A percentile compares a stretch with the other conserved stretches of the same genome.
Conservation (phyloP, 2,797 vertebrate genomes). For the Thaleichthys pacificus region DNA sequence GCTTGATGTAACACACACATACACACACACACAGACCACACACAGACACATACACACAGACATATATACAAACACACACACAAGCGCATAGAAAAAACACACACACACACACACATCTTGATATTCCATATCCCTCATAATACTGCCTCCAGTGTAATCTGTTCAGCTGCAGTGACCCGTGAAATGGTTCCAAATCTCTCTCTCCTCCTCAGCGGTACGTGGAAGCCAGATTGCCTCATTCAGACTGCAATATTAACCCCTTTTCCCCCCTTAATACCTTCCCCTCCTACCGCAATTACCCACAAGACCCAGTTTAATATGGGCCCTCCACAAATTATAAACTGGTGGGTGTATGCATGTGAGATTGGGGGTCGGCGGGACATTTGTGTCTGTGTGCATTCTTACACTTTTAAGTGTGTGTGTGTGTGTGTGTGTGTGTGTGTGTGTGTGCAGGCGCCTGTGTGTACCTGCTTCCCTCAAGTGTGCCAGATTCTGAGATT, state of each 20-base stretch:
- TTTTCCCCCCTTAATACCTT: slow-evolving; percentile 44
- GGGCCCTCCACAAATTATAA: slow-evolving; percentile 32
- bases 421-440: slow-evolving; percentile 29
- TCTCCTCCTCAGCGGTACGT: slow-evolving; percentile 62
- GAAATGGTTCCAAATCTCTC: slow-evolving; percentile 71
- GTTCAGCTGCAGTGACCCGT: slow-evolving; percentile 73
- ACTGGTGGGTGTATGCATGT: slow-evolving; percentile 36
- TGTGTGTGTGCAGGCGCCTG: slow-evolving; percentile 9
- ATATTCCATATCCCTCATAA: slow-evolving; percentile 53
- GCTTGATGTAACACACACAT: not conserved
- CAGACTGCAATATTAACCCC: slow-evolving; percentile 68
- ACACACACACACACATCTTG: slow-evolving; percentile 41
- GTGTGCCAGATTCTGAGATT: slow-evolving; percentile 11
- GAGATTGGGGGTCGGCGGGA: slow-evolving; percentile 13
- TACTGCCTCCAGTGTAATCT: slow-evolving; percentile 72
- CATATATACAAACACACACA: not conserved
- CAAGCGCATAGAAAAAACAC: not conserved
- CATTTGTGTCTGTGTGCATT: slow-evolving; percentile 33
- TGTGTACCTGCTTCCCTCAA: not conserved
- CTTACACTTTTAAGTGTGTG: slow-evolving; percentile 10
- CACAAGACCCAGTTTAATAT: slow-evolving; percentile 37
- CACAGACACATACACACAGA: slow-evolving; percentile 34
- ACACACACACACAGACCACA: not conserved
- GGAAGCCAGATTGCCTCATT: slow-evolving; percentile 72
- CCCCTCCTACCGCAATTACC: slow-evolving; percentile 36